phyloP scores from a whole-genome alignment of 2,113 vertebrate species.

The Apistogramma diplotaenia region DNA sequence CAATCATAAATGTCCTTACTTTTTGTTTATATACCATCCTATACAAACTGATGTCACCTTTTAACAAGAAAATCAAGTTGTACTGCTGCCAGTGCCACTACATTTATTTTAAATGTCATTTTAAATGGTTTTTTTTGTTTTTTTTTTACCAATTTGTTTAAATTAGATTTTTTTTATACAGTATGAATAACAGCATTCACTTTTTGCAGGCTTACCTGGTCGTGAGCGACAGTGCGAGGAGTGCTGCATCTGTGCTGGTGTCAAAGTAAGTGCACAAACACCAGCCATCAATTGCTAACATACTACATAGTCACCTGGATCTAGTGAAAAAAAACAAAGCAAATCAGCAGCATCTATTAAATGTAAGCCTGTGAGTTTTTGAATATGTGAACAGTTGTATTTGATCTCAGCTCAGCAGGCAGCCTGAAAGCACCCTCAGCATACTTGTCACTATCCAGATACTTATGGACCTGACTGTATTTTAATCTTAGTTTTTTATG shows the following conservation, averaged over 20 bases:
- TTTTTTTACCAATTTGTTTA: neutral
- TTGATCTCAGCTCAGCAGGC: no score
- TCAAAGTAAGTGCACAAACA: slow-evolving; percentile 87
- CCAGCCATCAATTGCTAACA: neutral
- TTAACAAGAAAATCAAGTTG: neutral
- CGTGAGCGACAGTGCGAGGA: slow-evolving; percentile 86
- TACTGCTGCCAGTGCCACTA: neutral
- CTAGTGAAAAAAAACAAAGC: neutral
- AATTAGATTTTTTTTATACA: neutral
- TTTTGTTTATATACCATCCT: neutral
- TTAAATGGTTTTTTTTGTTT: no score
- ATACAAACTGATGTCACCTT: neutral
- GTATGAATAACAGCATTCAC: neutral
- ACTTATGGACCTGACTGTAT: neutral
- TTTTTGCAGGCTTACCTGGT: slow-evolving; percentile 84
- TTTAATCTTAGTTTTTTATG: neutral
- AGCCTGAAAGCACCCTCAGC: no score
- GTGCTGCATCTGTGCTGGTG: slow-evolving; percentile 90
- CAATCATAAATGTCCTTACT: no score
- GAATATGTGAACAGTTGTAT: neutral
- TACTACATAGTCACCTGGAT: neutral
- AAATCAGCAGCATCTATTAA: neutral
- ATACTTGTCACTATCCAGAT: neutral
- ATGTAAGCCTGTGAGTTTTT: neutral
- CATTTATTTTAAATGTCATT: neutral